phyloP scores from a whole-genome alignment of 2,797 vertebrate species.

The Myoxocephalus aenaeus region DNA sequence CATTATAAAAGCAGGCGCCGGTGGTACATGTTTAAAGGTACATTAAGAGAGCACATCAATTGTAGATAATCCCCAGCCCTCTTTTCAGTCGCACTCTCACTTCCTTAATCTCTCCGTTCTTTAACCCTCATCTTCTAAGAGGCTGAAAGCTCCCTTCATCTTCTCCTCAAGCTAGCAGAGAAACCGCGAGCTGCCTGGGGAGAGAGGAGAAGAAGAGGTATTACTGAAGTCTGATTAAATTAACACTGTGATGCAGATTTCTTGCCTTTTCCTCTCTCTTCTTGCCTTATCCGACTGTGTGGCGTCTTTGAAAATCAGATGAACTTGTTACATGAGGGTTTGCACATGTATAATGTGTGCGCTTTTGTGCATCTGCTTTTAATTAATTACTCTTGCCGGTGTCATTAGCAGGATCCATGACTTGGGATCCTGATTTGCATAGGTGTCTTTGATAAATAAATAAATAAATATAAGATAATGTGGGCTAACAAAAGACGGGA shows the following conservation, averaged over 20 bases:
- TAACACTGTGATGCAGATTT: conserved; percentile 79
- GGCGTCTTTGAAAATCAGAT: conserved; percentile 77
- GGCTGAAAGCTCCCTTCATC: conserved; percentile 84
- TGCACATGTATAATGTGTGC: conserved; percentile 34
- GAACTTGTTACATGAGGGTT: conserved; percentile 71
- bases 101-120: conserved; percentile 83
- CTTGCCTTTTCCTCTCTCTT: conserved; percentile 58
- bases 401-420: conserved; percentile 57
- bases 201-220: conserved; percentile 74
- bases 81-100: conserved; percentile 78
- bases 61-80: conserved; percentile 81
- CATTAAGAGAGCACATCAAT: conserved; percentile 84
- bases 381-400: conserved; percentile 60
- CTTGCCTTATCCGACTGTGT: conserved; percentile 52
- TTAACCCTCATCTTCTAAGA: conserved; percentile 83
- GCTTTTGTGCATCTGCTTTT: conserved; percentile 42
- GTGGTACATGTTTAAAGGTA: conserved; percentile 83
- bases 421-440: conserved; percentile 62
- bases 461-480: conserved; percentile 47
- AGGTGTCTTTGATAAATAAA: conserved; percentile 61
- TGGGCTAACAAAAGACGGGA: conserved; percentile 43
- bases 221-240: conserved; percentile 84
- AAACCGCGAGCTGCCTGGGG: conserved; percentile 71
- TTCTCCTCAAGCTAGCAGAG: conserved; percentile 78
- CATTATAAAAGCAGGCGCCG: conserved; percentile 77